Base-by-base conservation (phyloP, 2,797 vertebrate species). In the Sparidentex hasta region DNA sequence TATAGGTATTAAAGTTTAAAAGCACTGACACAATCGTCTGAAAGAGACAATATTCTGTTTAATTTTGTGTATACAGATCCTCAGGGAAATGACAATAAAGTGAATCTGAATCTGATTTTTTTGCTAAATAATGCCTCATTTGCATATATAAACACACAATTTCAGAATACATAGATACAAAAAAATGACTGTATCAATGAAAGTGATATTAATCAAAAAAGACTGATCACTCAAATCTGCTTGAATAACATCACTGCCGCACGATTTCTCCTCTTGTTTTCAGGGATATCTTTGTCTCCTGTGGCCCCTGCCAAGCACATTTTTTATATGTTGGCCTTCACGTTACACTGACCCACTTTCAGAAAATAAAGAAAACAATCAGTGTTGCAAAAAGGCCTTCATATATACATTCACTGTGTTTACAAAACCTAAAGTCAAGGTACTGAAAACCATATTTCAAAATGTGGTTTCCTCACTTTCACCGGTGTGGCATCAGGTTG, bases 321-420 rank as follows among this genome's bases (percentile, higher is more conserved):
- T 64, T 3, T 47, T 14, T 54, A 47, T 17, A 41, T 20, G 72
- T 64, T 50, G 41, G 44, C 63, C 2, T 71, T 56, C 33, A 44
- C 56, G 29, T 65, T 33, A 27, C 38, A 61, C 63, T 82, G 76
- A 88, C 82, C 87, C 76, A 80, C 33, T 85, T 87, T 55, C 17
- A 57, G 29, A 73, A 73, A 76, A 81, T 78, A n/a, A 76, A 65
- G 17, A 73, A 93, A 92, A 96, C 21, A 64, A 54, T 74, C 11
- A 70, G 43, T 23, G 23, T 73, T 63, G 57, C 18, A 81, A 63
- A 71, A 71, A 76, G 25, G 1, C 18, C 29, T 47, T 52, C 33
- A n/a, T 43, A 78, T n/a, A 58, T 47, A 8, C 46, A 75, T 23
- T 67, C 61, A 47, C 63, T 65, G 59, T 61, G 71, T 83, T 63